These are phyloP conservation scores for Sanderia malayensis DNA, from an alignment of 30 jellyfish, hydroid and myxozoan species.

Conservation along the genomic window DNA sequence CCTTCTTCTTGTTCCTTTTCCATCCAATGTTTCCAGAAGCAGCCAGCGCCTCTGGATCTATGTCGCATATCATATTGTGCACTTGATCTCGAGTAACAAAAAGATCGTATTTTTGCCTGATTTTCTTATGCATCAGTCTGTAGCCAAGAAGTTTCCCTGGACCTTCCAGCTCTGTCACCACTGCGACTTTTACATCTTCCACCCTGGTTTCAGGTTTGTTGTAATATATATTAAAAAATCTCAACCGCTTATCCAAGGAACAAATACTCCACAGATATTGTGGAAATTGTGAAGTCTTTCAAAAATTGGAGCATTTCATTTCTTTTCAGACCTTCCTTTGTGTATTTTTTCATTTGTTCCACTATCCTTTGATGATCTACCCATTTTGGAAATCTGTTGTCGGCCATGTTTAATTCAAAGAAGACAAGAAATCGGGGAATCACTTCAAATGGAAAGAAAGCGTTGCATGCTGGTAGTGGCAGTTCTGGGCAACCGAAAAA, in stretches of 20 bases:
- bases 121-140: slow-evolving; percentile 31
- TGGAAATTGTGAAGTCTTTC: too few species aligned
- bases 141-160: slow-evolving; percentile 35
- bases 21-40: background rate
- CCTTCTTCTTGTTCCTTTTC: background rate
- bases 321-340: too few species aligned
- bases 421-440: too few species aligned
- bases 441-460: too few species aligned
- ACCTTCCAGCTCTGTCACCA: slow-evolving; percentile 30
- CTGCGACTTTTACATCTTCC: slow-evolving; percentile 20
- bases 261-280: slow-evolving; percentile 48
- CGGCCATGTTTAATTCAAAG: too few species aligned
- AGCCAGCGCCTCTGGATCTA: slow-evolving; percentile 32
- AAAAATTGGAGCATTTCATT: too few species aligned
- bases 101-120: slow-evolving; percentile 21
- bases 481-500: too few species aligned
- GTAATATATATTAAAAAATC: slow-evolving; percentile 13
- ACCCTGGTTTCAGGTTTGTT: background rate
- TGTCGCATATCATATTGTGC: slow-evolving; percentile 16
- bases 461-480: too few species aligned
- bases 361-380: too few species aligned
- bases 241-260: slow-evolving; percentile 35
- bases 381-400: too few species aligned
- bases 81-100: slow-evolving; percentile 27
- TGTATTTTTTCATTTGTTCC: too few species aligned